Conservation (phyloP, 2,888 invertebrate species). For the Axea sp. region DNA sequence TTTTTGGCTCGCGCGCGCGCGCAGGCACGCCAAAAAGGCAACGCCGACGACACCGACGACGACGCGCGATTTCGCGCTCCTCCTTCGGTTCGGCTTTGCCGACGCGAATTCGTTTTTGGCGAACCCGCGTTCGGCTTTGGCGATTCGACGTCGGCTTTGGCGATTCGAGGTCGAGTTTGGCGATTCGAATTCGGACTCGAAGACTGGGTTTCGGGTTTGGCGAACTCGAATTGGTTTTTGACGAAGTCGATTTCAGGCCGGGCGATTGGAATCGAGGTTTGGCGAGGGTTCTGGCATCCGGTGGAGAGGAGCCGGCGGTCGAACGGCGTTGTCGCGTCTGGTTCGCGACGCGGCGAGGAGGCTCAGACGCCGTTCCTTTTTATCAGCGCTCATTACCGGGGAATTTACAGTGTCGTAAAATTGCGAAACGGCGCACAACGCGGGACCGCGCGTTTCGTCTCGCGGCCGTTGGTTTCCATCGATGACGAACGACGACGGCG, state of each 20-base stretch:
- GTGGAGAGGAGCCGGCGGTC: constrained; percentile 24
- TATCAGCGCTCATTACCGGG: constrained; percentile 39
- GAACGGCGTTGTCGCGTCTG: constrained; percentile 39
- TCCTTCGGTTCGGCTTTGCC: too few relatives aligned
- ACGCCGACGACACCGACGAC: constrained; percentile 29
- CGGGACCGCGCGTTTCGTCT: constrained; percentile 36
- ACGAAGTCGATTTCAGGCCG: too few relatives aligned
- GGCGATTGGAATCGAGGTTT: too few relatives aligned
- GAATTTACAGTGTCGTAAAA: constrained; percentile 37
- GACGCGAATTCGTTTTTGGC: too few relatives aligned
- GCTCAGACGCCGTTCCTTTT: constrained; percentile 38
- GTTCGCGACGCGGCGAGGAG: constrained; percentile 30
- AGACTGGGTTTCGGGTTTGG: too few relatives aligned
- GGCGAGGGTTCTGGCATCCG: constrained; percentile 15
- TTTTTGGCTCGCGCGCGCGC: constrained; percentile 11
- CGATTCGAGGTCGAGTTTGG: constrained; percentile 25
- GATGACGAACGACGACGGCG: constrained; percentile 57
- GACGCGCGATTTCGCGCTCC: constrained; percentile 30
- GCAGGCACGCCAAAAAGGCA: constrained; percentile 24
- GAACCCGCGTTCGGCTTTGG: too few relatives aligned
- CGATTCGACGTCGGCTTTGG: constrained; percentile 25
- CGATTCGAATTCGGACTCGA: constrained; percentile 23
- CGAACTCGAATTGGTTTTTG: too few relatives aligned
- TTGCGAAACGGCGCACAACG: constrained; percentile 24
- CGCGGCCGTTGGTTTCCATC: constrained; percentile 38